Evolutionary conservation across 2,797 vertebrate genomes (phyloP), one percentile per base, ranked within the genome.

Genomic region (Basileuterus tristriatus): DNA sequence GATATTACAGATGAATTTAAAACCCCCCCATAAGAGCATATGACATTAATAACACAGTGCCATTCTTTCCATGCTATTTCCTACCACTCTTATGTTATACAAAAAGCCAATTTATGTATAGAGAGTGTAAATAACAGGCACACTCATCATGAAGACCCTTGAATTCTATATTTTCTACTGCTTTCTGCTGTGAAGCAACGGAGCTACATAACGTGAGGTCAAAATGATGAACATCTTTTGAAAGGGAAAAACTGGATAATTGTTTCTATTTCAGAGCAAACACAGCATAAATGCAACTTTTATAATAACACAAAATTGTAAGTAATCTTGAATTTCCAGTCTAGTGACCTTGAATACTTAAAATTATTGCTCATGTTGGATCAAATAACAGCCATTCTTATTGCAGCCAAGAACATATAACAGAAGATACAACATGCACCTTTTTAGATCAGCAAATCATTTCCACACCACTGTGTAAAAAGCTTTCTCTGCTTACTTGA

Each of bases 21-120:
- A 53, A 37, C 21, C 19, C 2, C 37, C 0, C 0, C 0, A 74
- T 49, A 80, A 44, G 2, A 77, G 16, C 24, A 36, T 34, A 26
- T 23, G 60, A 9, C 29, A 50, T 65, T 83, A 72, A 69, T 52
- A 84, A 63, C 20, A 62, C 2, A 34, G 3, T 59, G 34, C 3
- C 11, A 24, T 62, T 50, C 43, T 86, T 83, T 56, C 26, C 29
- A 27, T 67, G 29, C 5, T 3, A 11, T 67, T 79, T 84, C 41
- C 19, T 59, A 11, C 32, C 7, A 37, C 18, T 50, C 15, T 18
- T 55, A 69, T 56, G 32, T 63, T 63, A 47, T 55, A 84, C 58
- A 2, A 27, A 69, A 71, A 78, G 3, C 13, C 46, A 65, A 15
- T 9, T 77, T 36, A 41, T 7, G 5, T 29, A 32, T 11, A 44